A percentile compares a stretch with the other conserved stretches of the same genome.
Evolutionary conservation across 2,113 vertebrate genomes (phyloP).

Genomic region (Pelodiscus sinensis): DNA sequence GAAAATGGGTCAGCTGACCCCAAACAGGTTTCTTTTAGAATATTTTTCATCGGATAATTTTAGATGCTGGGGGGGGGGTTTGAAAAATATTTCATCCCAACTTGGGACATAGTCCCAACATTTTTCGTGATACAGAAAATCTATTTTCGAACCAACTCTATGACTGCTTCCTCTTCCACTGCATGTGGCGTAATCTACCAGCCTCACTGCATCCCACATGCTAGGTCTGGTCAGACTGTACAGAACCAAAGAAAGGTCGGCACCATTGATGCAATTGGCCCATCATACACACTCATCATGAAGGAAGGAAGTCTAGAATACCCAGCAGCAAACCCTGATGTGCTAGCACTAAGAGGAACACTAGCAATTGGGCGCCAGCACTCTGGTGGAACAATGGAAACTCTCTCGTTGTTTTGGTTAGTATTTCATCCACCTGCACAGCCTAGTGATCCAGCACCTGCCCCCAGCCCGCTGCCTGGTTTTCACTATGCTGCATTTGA

Average conservation of each 20-base stretch:
- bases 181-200: background rate
- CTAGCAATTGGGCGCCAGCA: background rate
- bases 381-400: background rate
- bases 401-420: background rate
- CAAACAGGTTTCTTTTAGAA: background rate
- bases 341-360: background rate
- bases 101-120: background rate
- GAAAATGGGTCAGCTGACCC: background rate
- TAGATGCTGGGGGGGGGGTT: background rate
- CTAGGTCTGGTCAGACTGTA: accelerated
- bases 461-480: background rate
- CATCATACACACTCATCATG: background rate
- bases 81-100: background rate
- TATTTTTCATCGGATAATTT: background rate
- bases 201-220: background rate
- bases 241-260: background rate
- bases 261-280: background rate
- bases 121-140: background rate
- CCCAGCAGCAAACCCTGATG: background rate
- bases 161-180: background rate
- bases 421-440: background rate
- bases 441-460: background rate
- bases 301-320: background rate
- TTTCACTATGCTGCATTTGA: background rate
- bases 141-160: background rate